A percentile compares a stretch with the other conserved stretches of the same genome.
phyloP scores from a whole-genome alignment of 2,113 vertebrate species.

The Mesocricetus auratus region DNA sequence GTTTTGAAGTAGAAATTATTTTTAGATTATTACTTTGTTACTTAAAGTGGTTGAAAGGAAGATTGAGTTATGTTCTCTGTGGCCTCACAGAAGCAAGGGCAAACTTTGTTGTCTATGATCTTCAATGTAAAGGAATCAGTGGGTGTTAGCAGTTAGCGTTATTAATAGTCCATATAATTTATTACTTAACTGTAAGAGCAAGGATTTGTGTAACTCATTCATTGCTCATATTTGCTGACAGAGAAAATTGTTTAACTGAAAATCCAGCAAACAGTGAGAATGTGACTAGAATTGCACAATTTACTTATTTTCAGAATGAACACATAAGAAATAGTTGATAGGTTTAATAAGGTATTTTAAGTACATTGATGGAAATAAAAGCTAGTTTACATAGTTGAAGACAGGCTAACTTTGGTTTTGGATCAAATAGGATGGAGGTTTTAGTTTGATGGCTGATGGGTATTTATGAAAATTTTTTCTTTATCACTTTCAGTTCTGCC shows the following conservation, averaged over 20 bases:
- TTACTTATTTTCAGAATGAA: conserved; percentile 5
- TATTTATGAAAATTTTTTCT: conserved; percentile 55
- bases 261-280: neutral
- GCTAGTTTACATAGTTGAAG: neutral
- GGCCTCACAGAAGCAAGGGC: neutral
- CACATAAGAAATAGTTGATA: neutral
- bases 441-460: neutral
- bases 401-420: neutral
- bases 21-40: conserved; percentile 40
- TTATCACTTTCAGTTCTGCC: conserved; percentile 22
- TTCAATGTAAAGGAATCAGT: neutral
- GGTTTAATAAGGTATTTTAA: neutral
- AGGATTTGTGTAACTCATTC: neutral
- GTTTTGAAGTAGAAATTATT: neutral
- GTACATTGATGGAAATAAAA: neutral
- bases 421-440: neutral
- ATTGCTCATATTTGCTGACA: neutral
- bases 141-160: neutral
- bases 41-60: neutral
- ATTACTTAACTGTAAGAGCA: neutral
- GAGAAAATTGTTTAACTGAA: neutral
- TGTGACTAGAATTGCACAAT: neutral
- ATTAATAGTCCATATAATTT: neutral
- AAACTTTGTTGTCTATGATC: neutral
- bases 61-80: neutral